Evolutionary conservation across 2,113 vertebrate species (phyloP).

Genomic region (Sinocyclocheilus anophthalmus): DNA sequence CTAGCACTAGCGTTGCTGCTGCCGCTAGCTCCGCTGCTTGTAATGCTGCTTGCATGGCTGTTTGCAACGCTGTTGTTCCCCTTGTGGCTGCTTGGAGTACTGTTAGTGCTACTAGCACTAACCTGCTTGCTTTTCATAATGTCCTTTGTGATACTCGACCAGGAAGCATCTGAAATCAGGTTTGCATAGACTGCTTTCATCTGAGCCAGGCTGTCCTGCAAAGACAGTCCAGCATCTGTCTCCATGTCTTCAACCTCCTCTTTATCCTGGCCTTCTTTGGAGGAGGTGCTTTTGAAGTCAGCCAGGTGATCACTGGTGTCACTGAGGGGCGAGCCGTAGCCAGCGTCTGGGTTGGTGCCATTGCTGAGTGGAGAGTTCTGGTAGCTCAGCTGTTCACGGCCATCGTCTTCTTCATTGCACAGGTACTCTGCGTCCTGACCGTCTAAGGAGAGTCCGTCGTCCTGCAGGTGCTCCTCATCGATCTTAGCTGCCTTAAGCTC

Average conservation of each 20-base stretch:
- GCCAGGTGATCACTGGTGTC: conserved; percentile 90
- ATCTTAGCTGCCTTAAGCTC: conserved; percentile 88
- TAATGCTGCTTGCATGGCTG: conserved; percentile 68
- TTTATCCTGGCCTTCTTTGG: conserved; percentile 84
- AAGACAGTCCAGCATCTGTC: conserved; percentile 80
- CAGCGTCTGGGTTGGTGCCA: conserved; percentile 93
- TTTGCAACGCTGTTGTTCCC: conserved; percentile 79
- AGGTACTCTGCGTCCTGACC: conserved; percentile 87
- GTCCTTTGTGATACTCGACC: conserved; percentile 92
- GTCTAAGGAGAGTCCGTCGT: conserved; percentile 87
- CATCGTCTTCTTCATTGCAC: conserved; percentile 88
- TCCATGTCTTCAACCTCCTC: conserved; percentile 82
- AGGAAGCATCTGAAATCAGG: conserved; percentile 94
- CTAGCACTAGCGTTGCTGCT: conserved; percentile 63
- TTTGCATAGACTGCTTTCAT: conserved; percentile 99
- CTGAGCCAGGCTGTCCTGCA: conserved; percentile 95
- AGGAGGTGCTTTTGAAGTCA: conserved; percentile 85
- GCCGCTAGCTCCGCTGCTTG: conserved; percentile 70
- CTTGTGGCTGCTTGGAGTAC: conserved; percentile 69
- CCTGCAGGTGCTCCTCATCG: conserved; percentile 86
- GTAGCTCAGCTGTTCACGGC: conserved; percentile 88
- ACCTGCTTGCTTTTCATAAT: conserved; percentile 86
- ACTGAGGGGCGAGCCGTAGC: conserved; percentile 94
- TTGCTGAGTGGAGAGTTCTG: conserved; percentile 96
- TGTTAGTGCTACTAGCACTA: conserved; percentile 64